Evolutionary conservation across 92 coral and sea anemone species (phyloP).

Genomic region (Epizoanthus stellaris): DNA sequence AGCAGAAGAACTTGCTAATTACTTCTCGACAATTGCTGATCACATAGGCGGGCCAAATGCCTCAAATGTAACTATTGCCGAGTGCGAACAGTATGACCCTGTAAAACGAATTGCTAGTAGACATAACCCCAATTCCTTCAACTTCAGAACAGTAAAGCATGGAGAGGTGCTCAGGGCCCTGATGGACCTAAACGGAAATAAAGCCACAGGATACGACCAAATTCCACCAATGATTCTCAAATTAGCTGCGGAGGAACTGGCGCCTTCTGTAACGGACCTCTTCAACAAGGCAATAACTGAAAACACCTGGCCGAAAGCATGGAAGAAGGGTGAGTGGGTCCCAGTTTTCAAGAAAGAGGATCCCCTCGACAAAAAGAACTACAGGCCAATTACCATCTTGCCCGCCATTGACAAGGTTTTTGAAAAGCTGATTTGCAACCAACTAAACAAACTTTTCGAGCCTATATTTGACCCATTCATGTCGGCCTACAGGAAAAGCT

Average conservation of each 20-base stretch:
- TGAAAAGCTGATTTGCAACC: conserved; percentile 32
- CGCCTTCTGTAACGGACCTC: conserved; percentile 38
- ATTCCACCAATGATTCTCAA: conserved; percentile 56
- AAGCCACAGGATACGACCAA: conserved; percentile 39
- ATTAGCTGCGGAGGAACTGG: conserved; percentile 43
- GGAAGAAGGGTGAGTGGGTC: conserved; percentile 58
- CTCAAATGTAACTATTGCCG: background rate
- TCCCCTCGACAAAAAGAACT: conserved; percentile 43
- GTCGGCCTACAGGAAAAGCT: conserved; percentile 53
- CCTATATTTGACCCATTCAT: conserved; percentile 44
- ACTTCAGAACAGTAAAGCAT: conserved; percentile 29
- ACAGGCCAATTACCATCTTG: conserved; percentile 55
- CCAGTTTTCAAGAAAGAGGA: conserved; percentile 57
- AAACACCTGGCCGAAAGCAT: conserved; percentile 39
- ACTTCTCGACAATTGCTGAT: conserved; percentile 60
- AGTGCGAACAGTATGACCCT: conserved; percentile 35
- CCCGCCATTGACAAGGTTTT: conserved; percentile 49
- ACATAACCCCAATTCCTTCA: conserved; percentile 52
- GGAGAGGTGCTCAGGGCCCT: conserved; percentile 37
- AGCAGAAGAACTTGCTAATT: conserved; percentile 49
- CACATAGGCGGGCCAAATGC: conserved; percentile 34
- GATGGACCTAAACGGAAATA: conserved; percentile 13
- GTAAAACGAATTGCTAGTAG: conserved; percentile 37
- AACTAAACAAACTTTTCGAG: conserved; percentile 36
- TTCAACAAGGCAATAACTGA: conserved; percentile 39